A percentile compares a stretch with the other conserved stretches of the same genome.
Evolutionary conservation across 2,888 invertebrate genomes (phyloP).

Genomic region (Xestia c-nigrum): DNA sequence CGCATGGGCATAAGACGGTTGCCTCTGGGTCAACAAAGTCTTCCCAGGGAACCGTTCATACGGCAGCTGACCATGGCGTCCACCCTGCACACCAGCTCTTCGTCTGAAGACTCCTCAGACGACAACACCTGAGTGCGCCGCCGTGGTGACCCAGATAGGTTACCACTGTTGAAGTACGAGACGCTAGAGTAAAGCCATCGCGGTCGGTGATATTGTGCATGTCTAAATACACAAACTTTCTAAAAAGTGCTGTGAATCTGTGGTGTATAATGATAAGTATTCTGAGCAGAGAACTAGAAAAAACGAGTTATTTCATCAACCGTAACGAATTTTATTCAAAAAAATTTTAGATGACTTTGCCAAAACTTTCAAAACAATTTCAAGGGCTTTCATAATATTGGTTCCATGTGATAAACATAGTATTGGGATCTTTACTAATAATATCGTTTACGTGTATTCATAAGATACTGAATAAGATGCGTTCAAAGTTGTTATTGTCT

Average conservation of each 20-base stretch:
- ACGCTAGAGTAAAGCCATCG: slow-evolving; percentile 79
- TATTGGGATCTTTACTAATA: slow-evolving; percentile 42
- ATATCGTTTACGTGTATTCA: slow-evolving; percentile 23
- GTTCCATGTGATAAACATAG: slow-evolving; percentile 46
- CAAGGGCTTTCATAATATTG: slow-evolving; percentile 38
- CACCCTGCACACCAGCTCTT: slow-evolving; percentile 92
- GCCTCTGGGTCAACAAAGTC: slow-evolving; percentile 90
- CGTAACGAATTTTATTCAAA: slow-evolving; percentile 44
- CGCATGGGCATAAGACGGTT: slow-evolving; percentile 87
- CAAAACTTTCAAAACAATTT: slow-evolving; percentile 26
- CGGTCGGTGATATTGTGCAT: slow-evolving; percentile 38
- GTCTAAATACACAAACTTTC: slow-evolving; percentile 58
- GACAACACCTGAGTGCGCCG: slow-evolving; percentile 89
- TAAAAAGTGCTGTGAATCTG: slow-evolving; percentile 81
- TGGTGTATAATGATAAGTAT: slow-evolving; percentile 69
- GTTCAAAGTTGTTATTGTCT: slow-evolving; percentile 36
- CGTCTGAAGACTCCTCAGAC: slow-evolving; percentile 89
- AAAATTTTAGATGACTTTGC: slow-evolving; percentile 40
- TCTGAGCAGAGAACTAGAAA: slow-evolving; percentile 37
- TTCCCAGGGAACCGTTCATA: slow-evolving; percentile 91
- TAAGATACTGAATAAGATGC: slow-evolving; percentile 39
- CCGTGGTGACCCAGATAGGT: slow-evolving; percentile 88
- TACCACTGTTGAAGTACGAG: slow-evolving; percentile 87
- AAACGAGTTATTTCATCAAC: slow-evolving; percentile 34
- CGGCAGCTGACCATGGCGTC: slow-evolving; percentile 92